Conservation (phyloP, 2,888 invertebrate genomes). For the Ectemnius continuus region DNA sequence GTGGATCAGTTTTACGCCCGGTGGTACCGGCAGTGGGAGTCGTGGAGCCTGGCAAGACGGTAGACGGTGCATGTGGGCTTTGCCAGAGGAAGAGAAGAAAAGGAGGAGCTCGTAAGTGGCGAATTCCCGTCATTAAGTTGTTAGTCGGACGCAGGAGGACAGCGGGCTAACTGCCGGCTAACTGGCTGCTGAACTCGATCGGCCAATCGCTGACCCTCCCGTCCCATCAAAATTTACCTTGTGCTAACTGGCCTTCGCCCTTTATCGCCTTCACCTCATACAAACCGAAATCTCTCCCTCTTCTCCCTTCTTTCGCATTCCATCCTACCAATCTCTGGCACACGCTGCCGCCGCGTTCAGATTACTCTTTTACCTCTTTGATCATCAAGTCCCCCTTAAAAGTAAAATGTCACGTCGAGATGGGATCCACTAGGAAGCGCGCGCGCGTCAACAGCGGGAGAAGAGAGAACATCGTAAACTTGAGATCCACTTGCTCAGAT, state of each 20-base stretch:
- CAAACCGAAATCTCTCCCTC: too few relatives aligned
- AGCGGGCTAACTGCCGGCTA: constrained; percentile 68
- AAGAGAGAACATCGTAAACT: constrained; percentile 4
- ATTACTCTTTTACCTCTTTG: too few relatives aligned
- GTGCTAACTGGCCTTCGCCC: constrained; percentile 26
- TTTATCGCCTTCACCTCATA: neutral
- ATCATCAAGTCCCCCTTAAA: too few relatives aligned
- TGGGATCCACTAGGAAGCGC: too few relatives aligned
- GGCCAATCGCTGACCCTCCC: constrained; percentile 66
- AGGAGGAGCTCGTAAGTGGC: constrained; percentile 68
- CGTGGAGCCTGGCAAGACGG: neutral
- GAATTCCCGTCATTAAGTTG: constrained; percentile 76
- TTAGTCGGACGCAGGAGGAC: constrained; percentile 68
- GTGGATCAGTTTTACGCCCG: constrained; percentile 46
- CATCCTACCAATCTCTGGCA: too few relatives aligned
- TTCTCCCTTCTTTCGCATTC: too few relatives aligned
- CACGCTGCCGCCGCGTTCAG: too few relatives aligned
- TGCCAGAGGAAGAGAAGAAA: constrained; percentile 48
- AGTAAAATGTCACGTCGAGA: too few relatives aligned
- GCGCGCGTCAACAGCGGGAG: too few relatives aligned
- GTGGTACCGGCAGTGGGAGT: constrained; percentile 25
- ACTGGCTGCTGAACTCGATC: constrained; percentile 73
- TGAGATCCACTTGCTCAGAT: constrained; percentile 42
- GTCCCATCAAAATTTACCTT: constrained; percentile 59
- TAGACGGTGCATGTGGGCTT: constrained; percentile 31